phyloP scores from a whole-genome alignment of 2,888 invertebrate genomes.

The Drosophila borborema region DNA sequence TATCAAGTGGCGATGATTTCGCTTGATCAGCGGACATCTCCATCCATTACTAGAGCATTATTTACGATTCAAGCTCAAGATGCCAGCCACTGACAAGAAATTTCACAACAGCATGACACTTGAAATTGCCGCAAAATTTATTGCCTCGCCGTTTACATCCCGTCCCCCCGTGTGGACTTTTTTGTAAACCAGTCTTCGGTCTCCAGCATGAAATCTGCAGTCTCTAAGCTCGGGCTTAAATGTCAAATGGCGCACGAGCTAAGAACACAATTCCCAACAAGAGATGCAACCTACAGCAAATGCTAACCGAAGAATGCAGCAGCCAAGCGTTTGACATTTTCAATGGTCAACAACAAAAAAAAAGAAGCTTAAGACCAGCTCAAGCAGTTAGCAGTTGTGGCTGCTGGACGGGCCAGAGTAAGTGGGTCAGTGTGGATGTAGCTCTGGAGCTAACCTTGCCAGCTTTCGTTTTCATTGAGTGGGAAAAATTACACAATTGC shows the following conservation, averaged over 20 bases:
- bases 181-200: conserved; percentile 48
- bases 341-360: conserved; percentile 16
- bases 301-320: conserved; percentile 48
- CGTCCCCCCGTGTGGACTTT: conserved; percentile 10
- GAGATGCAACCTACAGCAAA: conserved; percentile 49
- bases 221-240: conserved; percentile 38
- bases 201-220: conserved; percentile 21
- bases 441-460: conserved; percentile 63
- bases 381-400: background rate
- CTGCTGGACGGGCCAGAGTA: background rate
- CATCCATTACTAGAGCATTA: conserved; percentile 72
- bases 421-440: conserved; percentile 55
- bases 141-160: conserved; percentile 49
- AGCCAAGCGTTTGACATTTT: conserved; percentile 56
- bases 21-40: conserved; percentile 46
- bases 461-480: conserved; percentile 69
- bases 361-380: conserved; percentile 12
- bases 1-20: conserved; percentile 51
- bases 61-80: conserved; percentile 80
- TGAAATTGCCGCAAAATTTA: conserved; percentile 70
- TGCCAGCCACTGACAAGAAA: conserved; percentile 70
- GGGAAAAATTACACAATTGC: conserved; percentile 66
- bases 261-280: conserved; percentile 54
- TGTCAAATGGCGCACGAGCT: conserved; percentile 60
- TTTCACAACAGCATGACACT: conserved; percentile 74